Base-by-base conservation (phyloP, 2,888 invertebrate genomes). In the Protodeltote pygarga region DNA sequence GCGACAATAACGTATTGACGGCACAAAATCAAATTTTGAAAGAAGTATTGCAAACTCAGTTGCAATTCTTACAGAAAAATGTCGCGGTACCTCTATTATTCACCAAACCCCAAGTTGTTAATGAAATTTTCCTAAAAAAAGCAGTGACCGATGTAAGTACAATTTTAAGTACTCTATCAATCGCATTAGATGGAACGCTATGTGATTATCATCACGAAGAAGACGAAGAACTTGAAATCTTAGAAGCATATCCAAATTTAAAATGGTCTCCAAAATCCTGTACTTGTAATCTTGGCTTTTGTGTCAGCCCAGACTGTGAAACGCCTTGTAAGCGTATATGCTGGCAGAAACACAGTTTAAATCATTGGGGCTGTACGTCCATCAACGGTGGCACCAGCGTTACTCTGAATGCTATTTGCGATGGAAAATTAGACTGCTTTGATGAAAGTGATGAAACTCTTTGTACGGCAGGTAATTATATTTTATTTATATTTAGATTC, bases 381-480 rank as follows among this genome's bases (percentile, higher is more conserved):
- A 44, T 81, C 3, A 71, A 67, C 19, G 73, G 70, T 0, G 59
- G 64, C 1, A 59, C 58, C 8, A 70, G 68, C 28, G 66, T 90
- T 4, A 34, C 79, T 1, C 32, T 90, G 8, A 74, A 83, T 55
- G 52, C 64, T 1, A 29, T 90, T 23, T 90, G 91, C 54, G 89
- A 91, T 48, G 90, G 91, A 0, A 89, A 87, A 80, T 50, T 81
- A 9, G 91, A 91, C 47, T 91, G 91, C 57, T 77, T 67, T 37
- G 87, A 89, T 61, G 82, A 86, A 66, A 72, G 77, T 16, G 91
- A 91, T 62, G 91, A 91, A 69, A 61, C 17, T 14, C 71, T 44
- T 27, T 91, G 91, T 55, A 54, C 55, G n/a, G 35, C 37, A 54
- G 82, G 87, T 86, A 74, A 52, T 10, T 3, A 13, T 25, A 13